These are phyloP conservation scores for Mergus octosetaceus DNA, from an alignment of 2,797 vertebrate genomes.

Conservation along the genomic window DNA sequence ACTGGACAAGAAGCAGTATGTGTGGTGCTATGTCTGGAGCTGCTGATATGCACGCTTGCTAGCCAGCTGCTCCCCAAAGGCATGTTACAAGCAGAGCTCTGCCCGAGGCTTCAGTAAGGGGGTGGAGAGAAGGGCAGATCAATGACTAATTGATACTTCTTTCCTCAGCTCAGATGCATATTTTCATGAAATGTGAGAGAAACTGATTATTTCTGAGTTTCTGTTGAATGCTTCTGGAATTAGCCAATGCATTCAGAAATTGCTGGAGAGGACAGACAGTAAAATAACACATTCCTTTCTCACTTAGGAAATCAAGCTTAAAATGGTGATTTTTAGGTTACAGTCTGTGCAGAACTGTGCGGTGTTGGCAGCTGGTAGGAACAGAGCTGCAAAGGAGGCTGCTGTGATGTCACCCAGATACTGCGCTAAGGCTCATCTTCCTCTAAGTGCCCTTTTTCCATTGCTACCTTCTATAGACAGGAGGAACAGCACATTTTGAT, in stretches of 20 bases:
- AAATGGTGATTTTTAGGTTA: background rate
- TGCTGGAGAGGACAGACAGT: background rate
- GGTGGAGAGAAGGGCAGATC: background rate
- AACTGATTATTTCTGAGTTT: background rate
- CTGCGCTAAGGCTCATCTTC: background rate
- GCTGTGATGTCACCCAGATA: background rate
- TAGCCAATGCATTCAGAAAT: background rate
- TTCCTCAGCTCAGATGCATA: background rate
- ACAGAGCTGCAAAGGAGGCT: background rate
- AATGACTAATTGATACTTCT: conserved; percentile 3
- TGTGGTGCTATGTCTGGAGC: background rate
- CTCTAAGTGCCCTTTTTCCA: background rate
- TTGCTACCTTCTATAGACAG: background rate
- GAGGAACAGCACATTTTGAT: background rate
- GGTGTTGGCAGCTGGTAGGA: background rate
- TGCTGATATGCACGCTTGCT: background rate
- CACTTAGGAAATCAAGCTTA: background rate
- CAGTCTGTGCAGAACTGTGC: background rate
- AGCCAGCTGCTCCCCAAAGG: background rate
- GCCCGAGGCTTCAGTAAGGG: background rate
- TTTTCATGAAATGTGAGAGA: background rate
- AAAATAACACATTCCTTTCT: background rate
- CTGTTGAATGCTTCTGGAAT: background rate
- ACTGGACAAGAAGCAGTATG: background rate
- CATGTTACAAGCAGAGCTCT: conserved; percentile 4